phyloP scores from a whole-genome alignment of 2,797 vertebrate species.

The Cyprinodon diabolis region DNA sequence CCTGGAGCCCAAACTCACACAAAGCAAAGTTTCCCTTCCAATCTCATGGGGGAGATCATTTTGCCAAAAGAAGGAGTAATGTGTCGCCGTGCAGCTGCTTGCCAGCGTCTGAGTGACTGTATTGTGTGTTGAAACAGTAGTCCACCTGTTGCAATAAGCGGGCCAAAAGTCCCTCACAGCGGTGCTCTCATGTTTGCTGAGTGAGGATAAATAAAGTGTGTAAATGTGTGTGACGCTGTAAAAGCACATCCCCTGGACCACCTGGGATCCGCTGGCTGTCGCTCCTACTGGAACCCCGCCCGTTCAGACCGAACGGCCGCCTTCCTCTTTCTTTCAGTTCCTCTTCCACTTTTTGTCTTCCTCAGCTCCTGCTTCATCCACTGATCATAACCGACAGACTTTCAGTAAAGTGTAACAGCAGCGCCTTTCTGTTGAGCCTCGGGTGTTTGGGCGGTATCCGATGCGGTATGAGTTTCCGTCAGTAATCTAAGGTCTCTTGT shows the following conservation, averaged over 20 bases:
- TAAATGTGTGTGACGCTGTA: conserved; percentile 30
- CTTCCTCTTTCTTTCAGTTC: conserved; percentile 55
- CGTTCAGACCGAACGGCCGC: conserved; percentile 35
- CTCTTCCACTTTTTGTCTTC: conserved; percentile 54
- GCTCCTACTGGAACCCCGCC: conserved; percentile 52
- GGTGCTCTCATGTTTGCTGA: conserved; percentile 50
- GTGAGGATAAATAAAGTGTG: conserved; percentile 38
- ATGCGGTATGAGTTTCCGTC: not conserved
- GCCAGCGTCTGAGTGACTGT: conserved; percentile 35
- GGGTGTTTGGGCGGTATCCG: not conserved
- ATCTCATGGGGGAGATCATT: conserved; percentile 42
- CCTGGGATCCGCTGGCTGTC: conserved; percentile 59
- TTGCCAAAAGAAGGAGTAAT: conserved; percentile 60
- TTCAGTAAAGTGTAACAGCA: not conserved
- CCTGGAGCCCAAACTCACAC: conserved; percentile 10
- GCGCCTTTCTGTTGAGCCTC: too few species aligned
- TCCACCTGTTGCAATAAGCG: conserved; percentile 74
- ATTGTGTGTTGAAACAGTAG: conserved; percentile 59
- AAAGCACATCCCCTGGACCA: conserved; percentile 46
- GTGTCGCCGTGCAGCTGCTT: conserved; percentile 67
- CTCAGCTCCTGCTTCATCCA: conserved; percentile 12
- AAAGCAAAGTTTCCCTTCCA: conserved; percentile 43
- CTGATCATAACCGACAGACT: conserved; percentile 11
- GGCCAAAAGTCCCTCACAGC: conserved; percentile 54
- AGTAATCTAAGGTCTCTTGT: not conserved